phyloP scores from a whole-genome alignment of 2,888 invertebrate species.

The Pharmacophagus antenor region DNA sequence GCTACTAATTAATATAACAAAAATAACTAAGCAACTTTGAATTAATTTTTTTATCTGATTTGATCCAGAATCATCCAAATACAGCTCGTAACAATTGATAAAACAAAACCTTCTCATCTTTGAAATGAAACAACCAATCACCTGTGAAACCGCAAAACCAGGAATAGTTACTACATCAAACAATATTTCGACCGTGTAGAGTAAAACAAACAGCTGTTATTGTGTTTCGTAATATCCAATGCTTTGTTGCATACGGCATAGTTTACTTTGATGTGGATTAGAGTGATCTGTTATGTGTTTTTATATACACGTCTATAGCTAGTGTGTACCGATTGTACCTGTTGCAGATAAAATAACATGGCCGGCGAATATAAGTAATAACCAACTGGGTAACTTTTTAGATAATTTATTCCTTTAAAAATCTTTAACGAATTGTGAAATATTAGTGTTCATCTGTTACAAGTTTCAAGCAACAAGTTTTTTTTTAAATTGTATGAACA shows the following conservation, averaged over 20 bases:
- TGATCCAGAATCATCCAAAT: not conserved
- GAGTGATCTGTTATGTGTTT: not conserved
- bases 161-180: not conserved
- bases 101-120: not conserved
- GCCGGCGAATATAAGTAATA: no score
- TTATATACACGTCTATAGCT: not conserved
- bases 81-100: not conserved
- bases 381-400: no score
- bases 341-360: no score
- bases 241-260: not conserved
- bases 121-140: not conserved
- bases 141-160: not conserved
- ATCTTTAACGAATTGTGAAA: no score
- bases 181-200: not conserved
- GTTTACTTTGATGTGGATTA: constrained; percentile 12
- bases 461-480: no score
- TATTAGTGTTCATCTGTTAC: no score
- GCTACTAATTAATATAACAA: no score
- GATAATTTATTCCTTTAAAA: no score
- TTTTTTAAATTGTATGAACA: no score
- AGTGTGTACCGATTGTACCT: not conserved
- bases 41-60: no score
- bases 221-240: not conserved
- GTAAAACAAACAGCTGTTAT: not conserved
- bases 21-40: no score